These are phyloP conservation scores for Scaptomyza polygonia DNA, from an alignment of 2,888 invertebrate genomes.

Conservation along the genomic window DNA sequence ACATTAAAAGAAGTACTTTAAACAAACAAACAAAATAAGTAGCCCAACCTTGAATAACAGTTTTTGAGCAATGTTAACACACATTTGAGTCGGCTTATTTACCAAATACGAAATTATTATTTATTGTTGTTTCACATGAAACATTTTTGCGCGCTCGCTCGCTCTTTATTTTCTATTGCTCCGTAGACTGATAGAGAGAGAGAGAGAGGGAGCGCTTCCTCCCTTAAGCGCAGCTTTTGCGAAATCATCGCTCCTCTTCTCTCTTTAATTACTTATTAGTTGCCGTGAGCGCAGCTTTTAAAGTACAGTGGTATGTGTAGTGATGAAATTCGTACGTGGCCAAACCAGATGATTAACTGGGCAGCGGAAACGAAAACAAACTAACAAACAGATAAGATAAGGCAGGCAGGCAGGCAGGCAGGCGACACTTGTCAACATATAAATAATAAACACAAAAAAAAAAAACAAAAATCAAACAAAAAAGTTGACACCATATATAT, in stretches of 20 bases:
- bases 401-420: conserved; percentile 4
- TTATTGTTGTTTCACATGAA: conserved; percentile 21
- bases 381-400: conserved; percentile 51
- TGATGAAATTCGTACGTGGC: conserved; percentile 33
- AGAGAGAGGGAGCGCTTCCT: neutral
- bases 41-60: conserved; percentile 40
- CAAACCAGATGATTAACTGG: conserved; percentile 26
- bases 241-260: neutral
- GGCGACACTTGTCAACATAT: conserved; percentile 32
- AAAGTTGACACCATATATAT: neutral
- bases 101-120: conserved; percentile 9
- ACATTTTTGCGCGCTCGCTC: conserved; percentile 16
- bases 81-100: conserved; percentile 29
- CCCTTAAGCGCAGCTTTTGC: neutral
- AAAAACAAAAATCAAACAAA: conserved; percentile 8
- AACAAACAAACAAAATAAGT: neutral
- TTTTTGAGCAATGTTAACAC: conserved; percentile 49
- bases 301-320: conserved; percentile 29
- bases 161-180: neutral
- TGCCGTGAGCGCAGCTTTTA: neutral
- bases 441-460: conserved; percentile 15
- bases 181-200: neutral
- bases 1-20: neutral
- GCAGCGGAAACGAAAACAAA: conserved; percentile 28
- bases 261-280: neutral